Percentiles rank a stretch among this genome's conserved stretches.
phyloP scores from a whole-genome alignment of 2,113 vertebrate genomes.

The Chaenogobius annularis region DNA sequence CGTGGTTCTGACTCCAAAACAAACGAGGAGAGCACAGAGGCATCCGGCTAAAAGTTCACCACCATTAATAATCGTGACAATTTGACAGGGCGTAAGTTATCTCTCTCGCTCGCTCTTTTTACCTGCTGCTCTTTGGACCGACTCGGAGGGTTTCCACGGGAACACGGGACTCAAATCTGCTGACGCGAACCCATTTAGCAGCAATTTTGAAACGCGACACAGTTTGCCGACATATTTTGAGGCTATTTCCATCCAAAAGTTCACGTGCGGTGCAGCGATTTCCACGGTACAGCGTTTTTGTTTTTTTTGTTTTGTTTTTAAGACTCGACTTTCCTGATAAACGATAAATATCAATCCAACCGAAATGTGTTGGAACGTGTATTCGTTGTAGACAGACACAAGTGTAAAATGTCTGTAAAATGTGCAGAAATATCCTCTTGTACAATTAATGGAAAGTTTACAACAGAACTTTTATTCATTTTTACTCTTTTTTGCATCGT shows the following conservation, averaged over 20 bases:
- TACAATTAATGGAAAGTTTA: no score
- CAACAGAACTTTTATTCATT: no score
- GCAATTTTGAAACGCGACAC: background rate
- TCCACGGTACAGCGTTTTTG: no score
- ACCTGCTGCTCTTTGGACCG: constrained; percentile 13
- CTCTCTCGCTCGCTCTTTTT: no score
- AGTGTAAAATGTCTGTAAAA: no score
- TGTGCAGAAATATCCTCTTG: no score
- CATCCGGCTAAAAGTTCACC: constrained; percentile 8
- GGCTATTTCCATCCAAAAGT: background rate
- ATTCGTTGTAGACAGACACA: no score
- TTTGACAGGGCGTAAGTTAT: constrained; percentile 25
- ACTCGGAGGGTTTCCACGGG: constrained; percentile 16
- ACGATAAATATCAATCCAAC: no score
- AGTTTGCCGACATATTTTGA: background rate
- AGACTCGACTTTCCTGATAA: no score
- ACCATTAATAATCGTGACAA: constrained; percentile 20
- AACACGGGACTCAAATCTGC: background rate
- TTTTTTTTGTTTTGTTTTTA: no score
- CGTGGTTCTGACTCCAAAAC: constrained; percentile 16
- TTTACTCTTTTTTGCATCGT: no score
- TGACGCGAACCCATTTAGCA: background rate
- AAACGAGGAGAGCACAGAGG: constrained; percentile 14
- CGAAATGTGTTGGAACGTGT: no score
- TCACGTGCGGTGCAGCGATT: background rate